These are phyloP conservation scores for Conger conger DNA, from an alignment of 2,113 vertebrate genomes.

Conservation along the genomic window DNA sequence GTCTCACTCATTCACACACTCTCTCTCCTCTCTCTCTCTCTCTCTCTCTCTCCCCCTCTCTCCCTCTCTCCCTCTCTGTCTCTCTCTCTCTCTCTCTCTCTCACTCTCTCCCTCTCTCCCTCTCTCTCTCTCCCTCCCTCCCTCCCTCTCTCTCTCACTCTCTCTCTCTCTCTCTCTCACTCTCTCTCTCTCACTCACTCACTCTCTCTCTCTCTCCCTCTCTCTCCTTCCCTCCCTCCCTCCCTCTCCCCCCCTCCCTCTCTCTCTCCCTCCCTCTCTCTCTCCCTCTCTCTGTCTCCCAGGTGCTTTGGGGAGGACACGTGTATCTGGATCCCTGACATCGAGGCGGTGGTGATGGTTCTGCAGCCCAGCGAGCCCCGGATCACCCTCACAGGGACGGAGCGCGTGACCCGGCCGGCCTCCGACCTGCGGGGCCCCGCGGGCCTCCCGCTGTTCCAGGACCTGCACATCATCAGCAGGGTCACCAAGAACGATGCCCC, in stretches of 20 bases:
- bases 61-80: neutral
- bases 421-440: constrained; percentile 73
- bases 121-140: neutral
- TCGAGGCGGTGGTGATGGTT: constrained; percentile 92
- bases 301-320: constrained; percentile 98
- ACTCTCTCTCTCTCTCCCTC: neutral
- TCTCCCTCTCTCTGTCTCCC: constrained; percentile 1
- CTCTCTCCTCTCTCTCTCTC: neutral
- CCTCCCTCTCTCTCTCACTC: no score
- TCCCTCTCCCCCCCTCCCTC: neutral
- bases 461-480: constrained; percentile 89
- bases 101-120: neutral
- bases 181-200: no score
- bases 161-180: neutral
- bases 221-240: neutral
- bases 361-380: constrained; percentile 89
- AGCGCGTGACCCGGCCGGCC: constrained; percentile 80
- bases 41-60: neutral
- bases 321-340: constrained; percentile 87
- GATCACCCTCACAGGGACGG: constrained; percentile 87
- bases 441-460: constrained; percentile 81
- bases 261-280: neutral
- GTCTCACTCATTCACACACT: neutral
- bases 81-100: no score
- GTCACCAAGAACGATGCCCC: constrained; percentile 72